A percentile compares a stretch with the other conserved stretches of the same genome.
These are phyloP conservation scores for Callopanchax toddi DNA, from an alignment of 2,113 vertebrate genomes.

Conservation along the genomic window DNA sequence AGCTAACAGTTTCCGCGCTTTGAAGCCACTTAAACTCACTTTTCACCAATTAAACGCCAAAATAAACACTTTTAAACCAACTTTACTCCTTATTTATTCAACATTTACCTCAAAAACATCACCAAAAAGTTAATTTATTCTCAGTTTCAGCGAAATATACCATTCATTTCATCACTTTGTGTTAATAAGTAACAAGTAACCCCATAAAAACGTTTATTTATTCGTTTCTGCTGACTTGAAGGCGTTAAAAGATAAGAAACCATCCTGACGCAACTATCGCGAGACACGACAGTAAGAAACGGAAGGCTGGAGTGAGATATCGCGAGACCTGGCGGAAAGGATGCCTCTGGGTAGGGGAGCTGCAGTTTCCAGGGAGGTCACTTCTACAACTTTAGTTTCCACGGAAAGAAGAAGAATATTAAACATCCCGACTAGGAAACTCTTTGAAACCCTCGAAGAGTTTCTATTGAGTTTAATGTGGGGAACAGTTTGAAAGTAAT, in stretches of 20 bases:
- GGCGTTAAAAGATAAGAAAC: constrained; percentile 27
- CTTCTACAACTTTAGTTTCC: constrained; percentile 6
- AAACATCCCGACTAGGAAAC: neutral
- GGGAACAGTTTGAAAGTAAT: neutral
- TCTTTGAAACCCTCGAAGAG: neutral
- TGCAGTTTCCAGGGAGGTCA: constrained; percentile 27
- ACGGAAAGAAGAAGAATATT: neutral
- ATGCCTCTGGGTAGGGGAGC: constrained; percentile 27
- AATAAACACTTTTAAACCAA: constrained; percentile 1
- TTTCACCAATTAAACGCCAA: neutral
- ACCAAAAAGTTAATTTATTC: neutral
- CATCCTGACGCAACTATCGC: constrained; percentile 37
- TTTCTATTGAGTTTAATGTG: neutral
- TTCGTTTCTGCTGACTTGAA: constrained; percentile 12
- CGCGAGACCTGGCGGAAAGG: constrained; percentile 31
- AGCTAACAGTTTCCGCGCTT: neutral
- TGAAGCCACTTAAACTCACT: neutral
- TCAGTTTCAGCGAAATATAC: fast-evolving
- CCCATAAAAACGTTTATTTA: neutral
- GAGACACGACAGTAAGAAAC: neutral
- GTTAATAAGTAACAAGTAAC: neutral
- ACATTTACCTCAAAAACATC: neutral
- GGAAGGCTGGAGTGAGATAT: neutral
- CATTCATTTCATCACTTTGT: fast-evolving
- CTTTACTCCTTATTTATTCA: neutral